phyloP scores from a whole-genome alignment of 2,797 vertebrate genomes.

The Mus minutoides region DNA sequence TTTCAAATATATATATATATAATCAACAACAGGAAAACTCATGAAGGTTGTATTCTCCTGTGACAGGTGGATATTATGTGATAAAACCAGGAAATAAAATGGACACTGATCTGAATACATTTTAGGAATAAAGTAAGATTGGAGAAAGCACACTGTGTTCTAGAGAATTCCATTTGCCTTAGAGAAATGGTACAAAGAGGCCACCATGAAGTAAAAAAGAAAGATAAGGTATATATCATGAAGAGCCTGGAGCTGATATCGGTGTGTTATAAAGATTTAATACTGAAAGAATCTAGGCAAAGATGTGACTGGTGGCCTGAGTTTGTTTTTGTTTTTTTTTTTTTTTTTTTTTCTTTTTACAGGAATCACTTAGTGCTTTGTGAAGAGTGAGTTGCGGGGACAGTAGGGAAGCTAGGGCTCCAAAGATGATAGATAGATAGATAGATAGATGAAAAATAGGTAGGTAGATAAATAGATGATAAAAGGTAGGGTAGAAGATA shows the following conservation, averaged over 20 bases:
- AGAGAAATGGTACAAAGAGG: not conserved
- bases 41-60: not conserved
- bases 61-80: not conserved
- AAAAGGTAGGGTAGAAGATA: not conserved
- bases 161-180: not conserved
- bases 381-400: not conserved
- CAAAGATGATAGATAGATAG: not conserved
- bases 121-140: not conserved
- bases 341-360: too few species aligned
- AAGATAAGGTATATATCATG: not conserved
- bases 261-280: not conserved
- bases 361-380: not conserved
- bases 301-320: not conserved
- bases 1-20: not conserved
- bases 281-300: not conserved
- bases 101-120: not conserved
- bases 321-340: too few species aligned
- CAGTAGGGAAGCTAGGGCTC: not conserved
- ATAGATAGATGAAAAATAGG: not conserved
- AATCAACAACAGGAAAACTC: not conserved
- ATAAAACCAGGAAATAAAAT: slow-evolving; percentile 38
- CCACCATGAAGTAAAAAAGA: not conserved
- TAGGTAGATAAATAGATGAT: rapidly evolving
- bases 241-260: not conserved
- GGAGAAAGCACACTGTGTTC: not conserved